A percentile compares a stretch with the other conserved stretches of the same genome.
phyloP scores from a whole-genome alignment of 2,797 vertebrate species.

The Chiroxiphia lanceolata region DNA sequence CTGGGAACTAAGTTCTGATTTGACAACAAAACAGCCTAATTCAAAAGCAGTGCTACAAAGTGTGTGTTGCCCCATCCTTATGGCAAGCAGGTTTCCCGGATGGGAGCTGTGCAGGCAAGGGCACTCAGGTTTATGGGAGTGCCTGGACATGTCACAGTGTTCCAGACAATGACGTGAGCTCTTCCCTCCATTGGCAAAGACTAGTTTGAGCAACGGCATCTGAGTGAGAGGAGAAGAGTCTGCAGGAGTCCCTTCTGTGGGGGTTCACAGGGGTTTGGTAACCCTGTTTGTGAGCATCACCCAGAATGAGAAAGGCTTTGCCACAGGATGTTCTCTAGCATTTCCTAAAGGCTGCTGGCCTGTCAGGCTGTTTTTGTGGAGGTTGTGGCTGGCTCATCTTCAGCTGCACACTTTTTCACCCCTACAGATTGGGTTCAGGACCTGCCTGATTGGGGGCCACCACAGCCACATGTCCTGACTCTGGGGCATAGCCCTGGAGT shows the following conservation, averaged over 20 bases:
- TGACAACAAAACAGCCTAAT: neutral
- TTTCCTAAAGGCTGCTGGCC: neutral
- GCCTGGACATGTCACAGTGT: rapidly evolving
- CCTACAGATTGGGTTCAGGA: neutral
- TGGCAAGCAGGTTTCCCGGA: neutral
- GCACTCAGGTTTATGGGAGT: neutral
- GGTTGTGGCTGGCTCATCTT: neutral
- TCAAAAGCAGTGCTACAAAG: neutral
- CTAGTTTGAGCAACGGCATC: neutral
- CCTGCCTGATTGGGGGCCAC: neutral
- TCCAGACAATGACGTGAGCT: neutral
- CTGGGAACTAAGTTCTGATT: neutral
- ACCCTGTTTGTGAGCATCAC: neutral
- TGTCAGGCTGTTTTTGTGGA: neutral
- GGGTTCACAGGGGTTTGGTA: neutral
- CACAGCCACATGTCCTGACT: neutral
- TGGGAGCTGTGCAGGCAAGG: neutral
- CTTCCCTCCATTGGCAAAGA: neutral
- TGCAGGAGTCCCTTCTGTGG: neutral
- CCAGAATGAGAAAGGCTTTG: neutral
- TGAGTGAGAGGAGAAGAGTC: neutral
- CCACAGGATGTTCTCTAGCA: neutral
- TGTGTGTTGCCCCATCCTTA: neutral
- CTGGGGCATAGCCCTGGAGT: neutral
- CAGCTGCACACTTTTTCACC: neutral